Evolutionary conservation across 2,113 vertebrate species (phyloP).

Genomic region (Coreoperca whiteheadi): DNA sequence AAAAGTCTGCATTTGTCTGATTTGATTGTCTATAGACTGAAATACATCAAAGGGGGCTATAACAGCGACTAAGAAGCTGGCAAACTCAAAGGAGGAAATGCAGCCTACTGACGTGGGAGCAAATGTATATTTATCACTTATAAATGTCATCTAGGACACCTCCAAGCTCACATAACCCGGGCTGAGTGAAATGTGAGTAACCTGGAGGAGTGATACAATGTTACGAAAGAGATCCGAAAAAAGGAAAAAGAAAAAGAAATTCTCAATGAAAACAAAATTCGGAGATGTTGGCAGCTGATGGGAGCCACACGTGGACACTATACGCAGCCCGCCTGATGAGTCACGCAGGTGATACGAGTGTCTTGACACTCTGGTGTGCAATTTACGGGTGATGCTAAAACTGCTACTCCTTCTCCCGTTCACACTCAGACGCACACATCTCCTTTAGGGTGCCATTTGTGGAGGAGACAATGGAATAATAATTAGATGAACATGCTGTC

Average conservation of each 20-base stretch:
- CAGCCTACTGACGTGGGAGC: conserved; percentile 58
- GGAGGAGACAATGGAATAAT: background rate
- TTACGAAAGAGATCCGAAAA: background rate
- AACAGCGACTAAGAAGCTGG: conserved; percentile 53
- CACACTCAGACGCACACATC: conserved; percentile 3
- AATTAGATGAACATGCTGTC: conserved; percentile 36
- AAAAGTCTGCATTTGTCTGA: conserved; percentile 19
- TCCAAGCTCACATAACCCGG: conserved; percentile 33
- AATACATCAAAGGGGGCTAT: conserved; percentile 18
- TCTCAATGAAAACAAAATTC: conserved; percentile 4
- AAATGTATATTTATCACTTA: conserved; percentile 46
- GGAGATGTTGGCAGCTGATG: conserved; percentile 11
- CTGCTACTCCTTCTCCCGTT: conserved; percentile 6
- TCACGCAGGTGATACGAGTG: conserved; percentile 48
- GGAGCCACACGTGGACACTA: background rate
- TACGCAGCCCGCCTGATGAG: conserved; percentile 29
- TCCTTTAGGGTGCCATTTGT: background rate
- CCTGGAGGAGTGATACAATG: conserved; percentile 20
- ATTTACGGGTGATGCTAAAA: conserved; percentile 44
- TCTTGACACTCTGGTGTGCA: conserved; percentile 1
- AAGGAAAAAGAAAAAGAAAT: background rate
- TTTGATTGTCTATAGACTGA: background rate
- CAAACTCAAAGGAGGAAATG: conserved; percentile 26
- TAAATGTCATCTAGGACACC: conserved; percentile 41
- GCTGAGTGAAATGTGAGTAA: conserved; percentile 20